Evolutionary conservation across 2,797 vertebrate species (phyloP).

Genomic region (Cirrhinus mrigala): DNA sequence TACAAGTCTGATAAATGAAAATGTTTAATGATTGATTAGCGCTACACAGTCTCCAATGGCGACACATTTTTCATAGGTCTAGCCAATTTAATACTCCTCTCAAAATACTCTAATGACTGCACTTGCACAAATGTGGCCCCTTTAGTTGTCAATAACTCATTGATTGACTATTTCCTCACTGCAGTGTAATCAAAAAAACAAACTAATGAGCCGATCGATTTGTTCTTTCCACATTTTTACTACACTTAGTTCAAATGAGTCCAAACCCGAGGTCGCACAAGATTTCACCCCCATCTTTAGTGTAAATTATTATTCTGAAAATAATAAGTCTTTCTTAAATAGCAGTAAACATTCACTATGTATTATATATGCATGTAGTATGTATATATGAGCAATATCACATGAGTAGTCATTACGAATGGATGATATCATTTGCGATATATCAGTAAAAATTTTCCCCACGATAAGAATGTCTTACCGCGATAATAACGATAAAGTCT

Average conservation of each 20-base stretch:
- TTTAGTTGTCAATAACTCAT: slow-evolving; percentile 67
- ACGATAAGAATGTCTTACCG: too few species aligned
- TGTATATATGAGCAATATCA: too few species aligned
- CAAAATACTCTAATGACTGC: slow-evolving; percentile 65
- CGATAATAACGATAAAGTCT: too few species aligned
- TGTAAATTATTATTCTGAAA: neutral
- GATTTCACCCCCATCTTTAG: neutral
- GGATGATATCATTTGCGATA: too few species aligned
- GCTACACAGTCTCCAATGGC: slow-evolving; percentile 61
- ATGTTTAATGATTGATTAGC: slow-evolving; percentile 78
- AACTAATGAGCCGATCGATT: slow-evolving; percentile 21
- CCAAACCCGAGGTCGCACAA: too few species aligned
- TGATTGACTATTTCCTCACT: slow-evolving; percentile 17
- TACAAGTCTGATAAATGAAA: slow-evolving; percentile 77
- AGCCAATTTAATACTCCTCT: slow-evolving; percentile 66
- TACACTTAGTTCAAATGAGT: neutral
- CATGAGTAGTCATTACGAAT: too few species aligned
- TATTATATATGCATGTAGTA: neutral
- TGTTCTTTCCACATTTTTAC: neutral
- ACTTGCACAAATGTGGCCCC: slow-evolving; percentile 60
- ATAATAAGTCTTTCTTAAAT: neutral
- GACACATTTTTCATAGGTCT: slow-evolving; percentile 67
- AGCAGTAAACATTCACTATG: neutral
- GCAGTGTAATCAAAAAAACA: slow-evolving; percentile 43
- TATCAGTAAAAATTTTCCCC: too few species aligned